Evolutionary conservation across 2,888 invertebrate genomes (phyloP).

Genomic region (Thera britannica): DNA sequence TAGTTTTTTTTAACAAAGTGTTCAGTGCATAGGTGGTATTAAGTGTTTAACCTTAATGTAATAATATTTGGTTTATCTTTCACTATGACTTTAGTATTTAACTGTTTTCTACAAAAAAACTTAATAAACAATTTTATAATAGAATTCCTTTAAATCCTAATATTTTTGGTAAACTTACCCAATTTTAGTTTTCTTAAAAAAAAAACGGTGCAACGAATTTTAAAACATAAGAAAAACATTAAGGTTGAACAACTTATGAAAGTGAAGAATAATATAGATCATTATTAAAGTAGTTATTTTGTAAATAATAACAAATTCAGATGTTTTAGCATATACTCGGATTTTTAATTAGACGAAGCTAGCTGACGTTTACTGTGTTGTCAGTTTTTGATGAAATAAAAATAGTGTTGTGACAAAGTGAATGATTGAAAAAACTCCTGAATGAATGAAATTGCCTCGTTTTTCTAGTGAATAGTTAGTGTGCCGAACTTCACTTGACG

Average conservation of each 20-base stretch:
- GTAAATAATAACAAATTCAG: conserved; percentile 51
- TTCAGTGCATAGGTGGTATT: conserved; percentile 43
- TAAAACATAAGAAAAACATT: conserved; percentile 28
- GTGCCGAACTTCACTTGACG: too few species aligned
- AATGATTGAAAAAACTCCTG: too few species aligned
- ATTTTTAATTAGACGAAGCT: too few species aligned
- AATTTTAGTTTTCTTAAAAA: conserved; percentile 1
- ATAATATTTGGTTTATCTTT: background rate
- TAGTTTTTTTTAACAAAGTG: conserved; percentile 45
- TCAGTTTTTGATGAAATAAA: too few species aligned
- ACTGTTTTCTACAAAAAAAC: too few species aligned
- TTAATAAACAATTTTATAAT: too few species aligned
- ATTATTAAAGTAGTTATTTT: conserved; percentile 42
- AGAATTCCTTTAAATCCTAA: background rate
- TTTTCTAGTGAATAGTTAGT: too few species aligned
- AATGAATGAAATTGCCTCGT: too few species aligned
- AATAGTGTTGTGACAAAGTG: too few species aligned
- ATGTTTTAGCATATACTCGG: conserved; percentile 41
- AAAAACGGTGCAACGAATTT: conserved; percentile 30
- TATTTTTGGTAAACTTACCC: background rate
- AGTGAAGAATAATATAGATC: conserved; percentile 33
- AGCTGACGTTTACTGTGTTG: too few species aligned
- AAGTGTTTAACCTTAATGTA: conserved; percentile 37
- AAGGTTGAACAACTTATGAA: conserved; percentile 33
- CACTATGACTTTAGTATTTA: background rate